Evolutionary conservation across 2,888 invertebrate species (phyloP), one percentile per base, ranked within the genome.

Genomic region (Achlya flavicornis): DNA sequence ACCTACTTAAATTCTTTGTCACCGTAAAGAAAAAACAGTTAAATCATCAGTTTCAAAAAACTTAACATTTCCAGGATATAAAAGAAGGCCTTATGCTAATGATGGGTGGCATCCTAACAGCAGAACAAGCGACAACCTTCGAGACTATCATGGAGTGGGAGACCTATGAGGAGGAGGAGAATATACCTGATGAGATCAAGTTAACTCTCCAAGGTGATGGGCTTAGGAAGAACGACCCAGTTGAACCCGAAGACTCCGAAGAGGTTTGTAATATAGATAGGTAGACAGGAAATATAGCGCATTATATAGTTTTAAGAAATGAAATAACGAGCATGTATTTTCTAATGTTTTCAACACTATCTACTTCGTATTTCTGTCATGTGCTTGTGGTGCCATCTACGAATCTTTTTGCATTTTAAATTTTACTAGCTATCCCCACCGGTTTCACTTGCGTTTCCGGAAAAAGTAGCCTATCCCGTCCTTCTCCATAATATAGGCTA

Each of bases 81-180:
- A 85, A 93, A 76, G 87, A 90, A 73, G 96, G 95, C 4, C 81
- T 96, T 6, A 89, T 89, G 16, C 90, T 96, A 72, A 94, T 96
- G 85, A 95, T 97, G 95, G 96, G 97, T 0, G 95, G 95, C 63
- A 88, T 93, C 38, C 84, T 97, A 65, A 89, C 89, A 0, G 76
- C 86, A 10, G 86, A 93, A 0, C 95, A 96, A 74, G 88, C 87
- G 2, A 76, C 71, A 1, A 84, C 91, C 58, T 94, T 96, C 69
- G 85, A 85, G 59, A 71, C 73, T 1, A 77, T 95, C 33, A 90
- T 96, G 76, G 92, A 93, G 32, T 95, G 95, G 95, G 81, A 87
- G 0, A 90, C 87, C 0, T 94, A 92, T 58, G 77, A 77, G n/a
- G 93, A 93, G 32, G 87, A 87, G 19, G 87, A 89, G 32, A 83